phyloP scores from a whole-genome alignment of 2,888 invertebrate species.

The Dicranocentrus wangi region DNA sequence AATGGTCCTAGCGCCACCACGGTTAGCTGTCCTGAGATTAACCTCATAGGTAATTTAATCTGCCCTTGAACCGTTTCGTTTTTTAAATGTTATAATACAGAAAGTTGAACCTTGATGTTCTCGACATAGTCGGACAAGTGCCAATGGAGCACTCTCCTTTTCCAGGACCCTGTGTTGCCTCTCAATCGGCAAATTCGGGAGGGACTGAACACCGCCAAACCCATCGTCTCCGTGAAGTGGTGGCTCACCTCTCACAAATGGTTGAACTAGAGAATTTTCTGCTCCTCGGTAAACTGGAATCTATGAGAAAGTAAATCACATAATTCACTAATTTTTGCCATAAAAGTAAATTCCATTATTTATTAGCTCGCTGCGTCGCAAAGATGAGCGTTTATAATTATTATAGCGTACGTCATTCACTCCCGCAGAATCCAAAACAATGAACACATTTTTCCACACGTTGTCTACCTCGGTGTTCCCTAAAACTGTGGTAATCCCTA shows the following conservation, averaged over 20 bases:
- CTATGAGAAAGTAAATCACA: too few relatives aligned
- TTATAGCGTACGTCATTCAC: slow-evolving; percentile 71
- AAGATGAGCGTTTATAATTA: too few relatives aligned
- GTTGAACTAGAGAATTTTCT: too few relatives aligned
- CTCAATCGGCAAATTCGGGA: slow-evolving; percentile 52
- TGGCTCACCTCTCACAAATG: slow-evolving; percentile 24
- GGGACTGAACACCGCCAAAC: slow-evolving; percentile 73
- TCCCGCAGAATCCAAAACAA: slow-evolving; percentile 72
- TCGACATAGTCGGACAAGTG: slow-evolving; percentile 69
- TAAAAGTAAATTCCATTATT: too few relatives aligned
- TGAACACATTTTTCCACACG: slow-evolving; percentile 82
- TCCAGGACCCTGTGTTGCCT: slow-evolving; percentile 69
- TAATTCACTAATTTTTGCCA: too few relatives aligned
- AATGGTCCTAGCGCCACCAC: slow-evolving; percentile 79
- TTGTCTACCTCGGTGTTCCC: slow-evolving; percentile 84
- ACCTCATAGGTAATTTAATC: too few relatives aligned
- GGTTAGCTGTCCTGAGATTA: slow-evolving; percentile 72
- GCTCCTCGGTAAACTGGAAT: slow-evolving; percentile 68
- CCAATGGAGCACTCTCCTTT: slow-evolving; percentile 72
- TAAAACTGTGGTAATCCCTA: slow-evolving; percentile 84
- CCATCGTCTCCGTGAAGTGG: slow-evolving; percentile 75
- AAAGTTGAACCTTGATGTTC: slow-evolving; percentile 73
- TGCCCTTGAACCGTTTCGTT: too few relatives aligned
- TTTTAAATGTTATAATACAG: too few relatives aligned
- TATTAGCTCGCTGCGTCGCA: too few relatives aligned